Percentiles rank a stretch among this genome's conserved stretches.
Conservation (phyloP, 2,888 invertebrate genomes). For the Piscicola geometra region DNA sequence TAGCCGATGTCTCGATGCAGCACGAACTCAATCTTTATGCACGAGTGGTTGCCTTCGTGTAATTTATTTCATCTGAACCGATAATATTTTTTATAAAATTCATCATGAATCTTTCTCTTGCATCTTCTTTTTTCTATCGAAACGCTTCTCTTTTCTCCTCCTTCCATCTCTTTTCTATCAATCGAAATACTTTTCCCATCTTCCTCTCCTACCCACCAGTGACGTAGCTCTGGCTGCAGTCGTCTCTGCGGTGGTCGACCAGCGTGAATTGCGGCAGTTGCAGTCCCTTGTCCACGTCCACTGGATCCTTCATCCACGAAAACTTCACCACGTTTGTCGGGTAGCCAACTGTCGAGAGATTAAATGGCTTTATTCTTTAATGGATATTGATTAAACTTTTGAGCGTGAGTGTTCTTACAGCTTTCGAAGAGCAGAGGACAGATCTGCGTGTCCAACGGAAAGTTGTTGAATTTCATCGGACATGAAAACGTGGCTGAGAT, state of each 20-base stretch:
- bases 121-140: too few species aligned
- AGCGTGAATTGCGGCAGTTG: conserved; percentile 43
- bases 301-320: conserved; percentile 42
- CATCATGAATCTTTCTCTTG: background rate
- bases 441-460: conserved; percentile 29
- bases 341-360: conserved; percentile 44
- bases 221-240: conserved; percentile 44
- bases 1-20: conserved; percentile 44
- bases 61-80: background rate
- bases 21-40: conserved; percentile 42
- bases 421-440: conserved; percentile 33
- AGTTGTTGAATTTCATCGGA: conserved; percentile 34
- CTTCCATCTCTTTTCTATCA: background rate
- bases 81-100: background rate
- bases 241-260: conserved; percentile 37
- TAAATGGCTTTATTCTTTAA: too few species aligned
- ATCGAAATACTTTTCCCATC: background rate
- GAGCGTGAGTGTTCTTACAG: conserved; percentile 5
- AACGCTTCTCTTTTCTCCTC: too few species aligned
- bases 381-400: too few species aligned
- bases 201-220: conserved; percentile 36
- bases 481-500: conserved; percentile 36
- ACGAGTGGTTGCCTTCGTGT: conserved; percentile 42
- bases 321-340: conserved; percentile 43
- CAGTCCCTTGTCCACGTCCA: conserved; percentile 42